Evolutionary conservation across 2,113 vertebrate species (phyloP), one percentile per base, ranked within the genome.

Genomic region (Lontra canadensis): DNA sequence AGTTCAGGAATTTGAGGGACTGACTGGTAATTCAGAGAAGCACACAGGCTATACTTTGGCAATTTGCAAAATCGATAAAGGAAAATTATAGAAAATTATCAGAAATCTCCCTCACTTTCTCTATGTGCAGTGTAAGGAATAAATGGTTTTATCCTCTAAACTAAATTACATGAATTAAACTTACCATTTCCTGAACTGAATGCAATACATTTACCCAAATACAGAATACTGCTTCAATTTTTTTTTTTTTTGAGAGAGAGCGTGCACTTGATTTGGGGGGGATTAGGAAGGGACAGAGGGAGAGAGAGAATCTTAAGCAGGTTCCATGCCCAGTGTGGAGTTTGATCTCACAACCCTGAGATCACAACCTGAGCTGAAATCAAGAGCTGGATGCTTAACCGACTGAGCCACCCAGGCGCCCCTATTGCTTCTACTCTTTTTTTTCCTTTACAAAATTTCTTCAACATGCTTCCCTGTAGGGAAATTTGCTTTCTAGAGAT

Each of bases 51-150:
- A 79, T 39, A 67, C 61, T 90, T 95, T 15, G 73, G 76, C 81
- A 90, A 78, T 87, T 9, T 90, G 69, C 39, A 97, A 94, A 96
- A 94, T 39, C 39, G 86, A 94, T 87, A 67, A 87, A 73, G 55
- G 67, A 91, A 95, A 82, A 95, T 2, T 49, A 52, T 57, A 86
- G 88, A 39, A 91, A 95, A 49, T 92, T 82, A 88, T 78, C 59
- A 67, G 90, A 91, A 84, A 91, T 73, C 36, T 78, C 25, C 71
- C 42, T 89, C 42, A 65, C 20, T 94, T 91, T 95, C 55, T 88
- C 10, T 84, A 85, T 39, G 73, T 85, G 69, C 26, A 76, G 73
- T 76, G 42, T 76, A 89, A 42, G 42, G n/a, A 82, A 96, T 85
- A 96, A 91, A 63, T 63, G 31, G 25, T 93, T 93, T 93, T 87